Evolutionary conservation across 2,113 vertebrate species (phyloP).

Genomic region (Vicugna pacos): DNA sequence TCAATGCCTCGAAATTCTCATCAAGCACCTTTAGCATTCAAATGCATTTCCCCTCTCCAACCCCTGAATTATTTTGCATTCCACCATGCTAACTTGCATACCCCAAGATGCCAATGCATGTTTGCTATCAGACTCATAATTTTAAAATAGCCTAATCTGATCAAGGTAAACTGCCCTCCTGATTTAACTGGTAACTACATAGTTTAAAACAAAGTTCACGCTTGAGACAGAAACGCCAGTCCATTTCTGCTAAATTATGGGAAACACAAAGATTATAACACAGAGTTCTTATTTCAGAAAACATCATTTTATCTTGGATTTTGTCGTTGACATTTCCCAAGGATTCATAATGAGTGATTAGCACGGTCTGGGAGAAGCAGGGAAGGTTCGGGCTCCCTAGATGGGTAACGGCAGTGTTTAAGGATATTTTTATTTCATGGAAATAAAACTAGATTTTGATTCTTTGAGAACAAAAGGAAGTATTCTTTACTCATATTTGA

Average conservation of each 20-base stretch:
- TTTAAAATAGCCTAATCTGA: background rate
- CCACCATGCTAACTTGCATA: background rate
- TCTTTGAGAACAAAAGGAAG: background rate
- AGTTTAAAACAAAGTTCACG: slow-evolving; percentile 5
- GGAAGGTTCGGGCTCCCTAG: background rate
- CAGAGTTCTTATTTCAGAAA: slow-evolving; percentile 16
- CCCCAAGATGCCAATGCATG: background rate
- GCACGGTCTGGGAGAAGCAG: background rate
- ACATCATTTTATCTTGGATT: background rate
- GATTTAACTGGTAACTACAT: background rate
- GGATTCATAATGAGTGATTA: background rate
- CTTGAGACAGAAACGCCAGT: background rate
- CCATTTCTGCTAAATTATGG: background rate
- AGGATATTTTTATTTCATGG: background rate
- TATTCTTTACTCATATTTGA: background rate
- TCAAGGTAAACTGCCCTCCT: background rate
- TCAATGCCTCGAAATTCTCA: background rate
- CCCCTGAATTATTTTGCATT: background rate
- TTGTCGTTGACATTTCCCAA: background rate
- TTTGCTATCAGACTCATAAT: background rate
- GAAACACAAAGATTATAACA: background rate
- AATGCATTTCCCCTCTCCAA: background rate
- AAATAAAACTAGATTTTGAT: background rate
- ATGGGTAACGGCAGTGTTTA: background rate
- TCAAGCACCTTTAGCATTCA: background rate